Base-by-base conservation (phyloP, 2,113 vertebrate species). In the Salvelinus namaycush region DNA sequence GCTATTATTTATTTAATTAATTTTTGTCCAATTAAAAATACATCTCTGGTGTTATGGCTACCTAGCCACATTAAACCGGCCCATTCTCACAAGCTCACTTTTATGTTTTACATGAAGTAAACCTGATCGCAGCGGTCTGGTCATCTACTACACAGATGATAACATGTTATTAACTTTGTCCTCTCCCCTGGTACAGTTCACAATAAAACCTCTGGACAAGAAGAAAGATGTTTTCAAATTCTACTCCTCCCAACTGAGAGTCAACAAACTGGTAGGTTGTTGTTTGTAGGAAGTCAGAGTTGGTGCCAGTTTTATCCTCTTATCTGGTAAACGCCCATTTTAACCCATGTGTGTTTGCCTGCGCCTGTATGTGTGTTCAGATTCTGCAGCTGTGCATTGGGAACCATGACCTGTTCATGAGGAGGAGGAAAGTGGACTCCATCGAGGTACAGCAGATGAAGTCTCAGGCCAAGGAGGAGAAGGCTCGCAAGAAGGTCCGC, bases 401-500 rank as follows among this genome's bases (percentile, higher is more conserved):
- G 68, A 98, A 98, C 89, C 96, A 98, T 0, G 94, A 96, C 76
- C 89, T 97, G 0, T 98, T 97, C 82, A 95, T 97, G 95, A 95
- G 95, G 86, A 94, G 96, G 81, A 94, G 96, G 83, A 97, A 96
- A 87, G 96, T 97, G 75, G 96, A 97, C 79, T 96, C 96, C 8
- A 93, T 95, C 39, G 96, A 98, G 85, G 96, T 96, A 80, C 96
- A 98, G 86, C 96, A 97, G 79, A 97, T 97, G 96, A 97, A 97
- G 89, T 94, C 95, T 85, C 96, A 97, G 81, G 96, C 96, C 72
- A 96, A 94, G 87, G 96, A 97, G 81, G 96, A 96, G 89, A 96
- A 96, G 83, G 95, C 96, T 0, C 94, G 95, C 20, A 96, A 97
- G 90, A 96, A 97, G 94, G 96, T 97, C 27, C 22, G 79, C 5